phyloP scores from a whole-genome alignment of 2,113 vertebrate genomes.

The Empidonax traillii region DNA sequence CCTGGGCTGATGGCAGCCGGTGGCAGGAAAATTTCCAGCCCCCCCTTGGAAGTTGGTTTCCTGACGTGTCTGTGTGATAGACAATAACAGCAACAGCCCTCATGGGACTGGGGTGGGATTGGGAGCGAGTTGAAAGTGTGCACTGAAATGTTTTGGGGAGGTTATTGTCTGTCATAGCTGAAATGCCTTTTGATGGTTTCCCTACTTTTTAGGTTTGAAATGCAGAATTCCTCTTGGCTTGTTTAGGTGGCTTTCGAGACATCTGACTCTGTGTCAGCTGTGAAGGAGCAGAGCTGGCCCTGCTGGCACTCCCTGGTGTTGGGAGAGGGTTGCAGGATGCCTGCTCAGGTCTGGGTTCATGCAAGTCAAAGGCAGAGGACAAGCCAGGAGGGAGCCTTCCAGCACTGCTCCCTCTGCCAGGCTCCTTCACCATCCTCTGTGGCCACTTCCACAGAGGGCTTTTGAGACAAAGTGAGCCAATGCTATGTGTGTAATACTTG shows the following conservation, averaged over 20 bases:
- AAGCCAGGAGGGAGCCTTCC: background rate
- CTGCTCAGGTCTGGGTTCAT: accelerated
- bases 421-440: background rate
- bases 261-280: background rate
- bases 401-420: accelerated
- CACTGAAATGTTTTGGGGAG: slow-evolving; percentile 49
- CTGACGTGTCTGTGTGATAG: background rate
- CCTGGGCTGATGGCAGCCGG: slow-evolving; percentile 26
- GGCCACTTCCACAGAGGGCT: background rate
- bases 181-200: background rate
- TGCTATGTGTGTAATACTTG: no score
- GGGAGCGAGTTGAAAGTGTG: background rate
- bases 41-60: slow-evolving; percentile 14
- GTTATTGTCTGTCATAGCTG: slow-evolving; percentile 27
- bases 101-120: background rate
- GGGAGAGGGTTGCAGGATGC: background rate
- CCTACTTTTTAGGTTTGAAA: background rate
- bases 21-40: background rate
- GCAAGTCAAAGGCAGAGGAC: background rate
- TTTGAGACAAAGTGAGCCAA: background rate
- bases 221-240: background rate
- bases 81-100: background rate
- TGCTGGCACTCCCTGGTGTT: background rate
- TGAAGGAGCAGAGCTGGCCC: background rate
- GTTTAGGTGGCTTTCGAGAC: background rate